Percentiles rank a stretch among this genome's conserved stretches.
Evolutionary conservation across 2,797 vertebrate genomes (phyloP).

Genomic region (Spondyliosoma cantharus): DNA sequence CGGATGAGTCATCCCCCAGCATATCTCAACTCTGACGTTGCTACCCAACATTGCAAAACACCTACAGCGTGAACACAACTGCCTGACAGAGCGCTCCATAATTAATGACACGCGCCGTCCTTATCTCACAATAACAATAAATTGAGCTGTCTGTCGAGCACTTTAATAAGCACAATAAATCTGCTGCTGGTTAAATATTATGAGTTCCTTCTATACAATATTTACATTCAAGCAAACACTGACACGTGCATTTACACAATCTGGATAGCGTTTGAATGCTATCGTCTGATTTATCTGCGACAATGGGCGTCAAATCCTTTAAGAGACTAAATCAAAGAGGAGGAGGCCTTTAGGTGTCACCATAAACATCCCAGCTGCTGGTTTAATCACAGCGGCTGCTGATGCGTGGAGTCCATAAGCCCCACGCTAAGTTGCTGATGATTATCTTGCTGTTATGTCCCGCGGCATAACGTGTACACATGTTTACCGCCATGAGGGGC

Average conservation of each 20-base stretch:
- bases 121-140: slow-evolving; percentile 5
- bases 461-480: background rate
- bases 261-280: background rate
- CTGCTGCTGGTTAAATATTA: slow-evolving; percentile 23
- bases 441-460: slow-evolving; percentile 2
- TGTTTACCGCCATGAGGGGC: background rate
- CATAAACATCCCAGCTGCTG: background rate
- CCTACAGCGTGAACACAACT: background rate
- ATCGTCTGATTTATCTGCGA: background rate
- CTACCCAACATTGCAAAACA: slow-evolving; percentile 31
- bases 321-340: slow-evolving; percentile 22
- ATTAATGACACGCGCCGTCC: background rate
- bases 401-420: background rate
- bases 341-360: slow-evolving; percentile 11
- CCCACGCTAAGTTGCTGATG: background rate
- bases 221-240: background rate
- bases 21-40: slow-evolving; percentile 18
- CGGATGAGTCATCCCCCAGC: slow-evolving; percentile 8
- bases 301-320: slow-evolving; percentile 26
- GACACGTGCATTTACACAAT: background rate
- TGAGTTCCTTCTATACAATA: background rate
- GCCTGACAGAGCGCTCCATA: slow-evolving; percentile 1
- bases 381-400: slow-evolving; percentile 47
- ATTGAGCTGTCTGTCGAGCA: background rate
- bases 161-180: background rate